phyloP scores from a whole-genome alignment of 2,888 invertebrate species.

The Sarcophaga rosellei region DNA sequence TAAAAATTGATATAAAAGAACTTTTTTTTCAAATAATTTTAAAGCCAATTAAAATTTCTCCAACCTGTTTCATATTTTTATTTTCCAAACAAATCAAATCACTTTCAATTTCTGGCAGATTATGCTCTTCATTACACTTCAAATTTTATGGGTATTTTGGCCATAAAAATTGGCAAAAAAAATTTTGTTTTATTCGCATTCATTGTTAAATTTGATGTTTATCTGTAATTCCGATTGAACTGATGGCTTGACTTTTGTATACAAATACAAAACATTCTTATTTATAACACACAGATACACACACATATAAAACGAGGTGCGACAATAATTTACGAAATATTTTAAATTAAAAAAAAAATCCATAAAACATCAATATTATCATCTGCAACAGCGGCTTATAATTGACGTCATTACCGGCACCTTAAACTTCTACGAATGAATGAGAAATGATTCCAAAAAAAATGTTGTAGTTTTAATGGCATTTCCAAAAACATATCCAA shows the following conservation, averaged over 20 bases:
- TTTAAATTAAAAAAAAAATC: not conserved
- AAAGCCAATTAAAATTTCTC: no score
- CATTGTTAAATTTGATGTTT: no score
- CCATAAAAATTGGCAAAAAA: no score
- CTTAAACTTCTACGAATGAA: not conserved
- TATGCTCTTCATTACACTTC: no score
- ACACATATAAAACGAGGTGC: slow-evolving; percentile 21
- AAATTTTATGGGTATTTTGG: no score
- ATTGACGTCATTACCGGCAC: not conserved
- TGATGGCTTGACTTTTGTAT: slow-evolving; percentile 6
- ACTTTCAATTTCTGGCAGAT: no score
- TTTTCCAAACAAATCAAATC: no score
- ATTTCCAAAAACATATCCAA: not conserved
- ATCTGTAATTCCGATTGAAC: not conserved
- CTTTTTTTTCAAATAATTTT: no score
- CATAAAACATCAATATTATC: not conserved
- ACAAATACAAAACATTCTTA: slow-evolving; percentile 10
- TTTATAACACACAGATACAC: no score
- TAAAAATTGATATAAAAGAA: no score
- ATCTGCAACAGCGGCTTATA: slow-evolving; percentile 6
- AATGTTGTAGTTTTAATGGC: slow-evolving; percentile 3
- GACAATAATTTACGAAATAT: slow-evolving; percentile 49
- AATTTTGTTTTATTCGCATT: no score
- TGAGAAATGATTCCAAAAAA: slow-evolving; percentile 36
- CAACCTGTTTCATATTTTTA: no score